phyloP scores from a whole-genome alignment of 2,888 invertebrate species.

The Latheticus oryzae region DNA sequence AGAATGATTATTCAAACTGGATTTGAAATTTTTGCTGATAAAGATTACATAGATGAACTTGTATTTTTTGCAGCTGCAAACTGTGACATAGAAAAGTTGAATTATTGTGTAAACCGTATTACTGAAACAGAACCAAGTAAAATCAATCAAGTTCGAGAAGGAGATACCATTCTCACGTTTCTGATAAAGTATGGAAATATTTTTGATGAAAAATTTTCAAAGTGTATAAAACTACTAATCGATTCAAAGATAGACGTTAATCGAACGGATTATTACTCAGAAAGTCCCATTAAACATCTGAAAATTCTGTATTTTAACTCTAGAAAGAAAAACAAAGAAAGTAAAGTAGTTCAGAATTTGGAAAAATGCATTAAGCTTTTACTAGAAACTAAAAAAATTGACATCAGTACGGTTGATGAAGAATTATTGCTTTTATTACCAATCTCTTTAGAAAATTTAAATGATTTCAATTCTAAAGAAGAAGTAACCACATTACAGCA shows the following conservation, averaged over 20 bases:
- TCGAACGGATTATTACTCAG: slow-evolving; percentile 64
- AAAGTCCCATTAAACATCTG: slow-evolving; percentile 38
- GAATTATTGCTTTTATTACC: no score
- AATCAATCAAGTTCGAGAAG: slow-evolving; percentile 35
- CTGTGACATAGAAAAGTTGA: slow-evolving; percentile 20
- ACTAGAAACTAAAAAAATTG: slow-evolving; percentile 15
- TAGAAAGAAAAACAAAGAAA: slow-evolving; percentile 7
- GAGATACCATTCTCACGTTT: slow-evolving; percentile 28
- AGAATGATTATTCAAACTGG: slow-evolving; percentile 28
- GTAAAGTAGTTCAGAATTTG: slow-evolving; percentile 13
- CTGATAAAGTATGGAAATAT: slow-evolving; percentile 34
- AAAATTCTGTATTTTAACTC: background rate
- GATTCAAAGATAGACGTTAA: slow-evolving; percentile 70
- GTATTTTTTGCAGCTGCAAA: slow-evolving; percentile 38
- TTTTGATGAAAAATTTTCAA: slow-evolving; percentile 61
- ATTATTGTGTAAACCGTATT: slow-evolving; percentile 13
- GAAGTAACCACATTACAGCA: no score
- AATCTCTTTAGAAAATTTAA: background rate
- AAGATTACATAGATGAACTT: slow-evolving; percentile 23
- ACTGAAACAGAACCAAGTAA: slow-evolving; percentile 1
- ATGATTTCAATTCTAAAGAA: background rate
- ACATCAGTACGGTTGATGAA: background rate
- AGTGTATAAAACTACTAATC: slow-evolving; percentile 69
- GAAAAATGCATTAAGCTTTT: slow-evolving; percentile 17
- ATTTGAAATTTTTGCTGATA: slow-evolving; percentile 21